Evolutionary conservation across 1,140 invertebrate species (phyloP).

Genomic region (Lepidurus packardi): DNA sequence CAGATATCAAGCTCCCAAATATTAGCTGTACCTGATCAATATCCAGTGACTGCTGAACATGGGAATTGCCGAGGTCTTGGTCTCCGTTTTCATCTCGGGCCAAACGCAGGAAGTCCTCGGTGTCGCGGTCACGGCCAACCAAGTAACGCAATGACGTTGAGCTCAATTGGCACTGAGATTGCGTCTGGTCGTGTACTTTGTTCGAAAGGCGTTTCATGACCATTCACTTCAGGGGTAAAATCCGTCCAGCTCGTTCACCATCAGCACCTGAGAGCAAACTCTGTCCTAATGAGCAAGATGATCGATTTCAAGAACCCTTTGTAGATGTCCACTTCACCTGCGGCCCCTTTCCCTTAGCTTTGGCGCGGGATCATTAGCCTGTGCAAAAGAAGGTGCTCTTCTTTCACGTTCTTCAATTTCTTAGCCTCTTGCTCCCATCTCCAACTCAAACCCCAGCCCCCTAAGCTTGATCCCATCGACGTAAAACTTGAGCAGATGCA

Average conservation of each 20-base stretch:
- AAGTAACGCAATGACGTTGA: constrained; percentile 14
- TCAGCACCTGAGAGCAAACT: background rate
- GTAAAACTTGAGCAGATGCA: background rate
- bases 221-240: background rate
- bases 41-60: constrained; percentile 14
- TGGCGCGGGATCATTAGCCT: background rate
- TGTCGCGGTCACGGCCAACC: constrained; percentile 8
- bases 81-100: background rate
- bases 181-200: constrained; percentile 17
- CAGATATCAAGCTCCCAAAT: constrained; percentile 13
- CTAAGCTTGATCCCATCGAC: constrained; percentile 3
- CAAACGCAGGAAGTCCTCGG: background rate
- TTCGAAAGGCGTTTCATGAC: constrained; percentile 18
- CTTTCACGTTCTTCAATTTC: background rate
- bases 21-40: constrained; percentile 6
- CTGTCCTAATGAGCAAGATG: background rate
- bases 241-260: background rate
- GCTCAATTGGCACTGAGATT: constrained; percentile 15
- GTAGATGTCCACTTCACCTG: constrained; percentile 7
- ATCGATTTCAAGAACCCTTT: constrained; percentile 10
- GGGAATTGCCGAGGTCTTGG: constrained; percentile 13
- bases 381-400: background rate
- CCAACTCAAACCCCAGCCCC: background rate
- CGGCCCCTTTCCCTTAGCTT: background rate
- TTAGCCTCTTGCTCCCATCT: background rate